Conservation (phyloP, 2,888 invertebrate species). For the Scelioninae gen. 1 region DNA sequence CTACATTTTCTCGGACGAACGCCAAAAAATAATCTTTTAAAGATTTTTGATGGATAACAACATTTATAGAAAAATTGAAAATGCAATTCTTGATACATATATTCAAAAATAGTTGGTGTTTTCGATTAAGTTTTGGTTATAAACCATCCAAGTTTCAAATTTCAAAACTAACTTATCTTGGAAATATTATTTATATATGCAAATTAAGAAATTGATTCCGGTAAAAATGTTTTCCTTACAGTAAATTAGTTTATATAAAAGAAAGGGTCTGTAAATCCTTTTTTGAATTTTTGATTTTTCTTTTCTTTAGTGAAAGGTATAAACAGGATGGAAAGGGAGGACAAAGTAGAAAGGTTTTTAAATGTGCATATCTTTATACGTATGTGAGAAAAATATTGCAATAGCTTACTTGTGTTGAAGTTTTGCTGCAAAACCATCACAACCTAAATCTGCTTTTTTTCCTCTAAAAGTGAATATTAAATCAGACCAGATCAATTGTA, state of each 20-base stretch:
- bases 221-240: not conserved
- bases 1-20: conserved; percentile 41
- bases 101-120: no score
- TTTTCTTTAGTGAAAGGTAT: conserved; percentile 58
- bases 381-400: conserved; percentile 51
- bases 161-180: no score
- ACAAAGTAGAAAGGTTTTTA: conserved; percentile 68
- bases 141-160: no score
- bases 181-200: no score
- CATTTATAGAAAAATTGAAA: no score
- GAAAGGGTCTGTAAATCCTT: conserved; percentile 9
- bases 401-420: conserved; percentile 27
- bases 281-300: conserved; percentile 36
- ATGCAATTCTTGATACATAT: no score
- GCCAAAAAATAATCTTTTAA: no score
- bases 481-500: not conserved
- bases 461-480: not conserved
- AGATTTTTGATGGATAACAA: no score
- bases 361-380: conserved; percentile 51
- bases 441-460: conserved; percentile 22
- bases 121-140: no score
- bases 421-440: conserved; percentile 33
- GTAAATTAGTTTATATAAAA: not conserved
- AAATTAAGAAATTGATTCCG: not conserved
- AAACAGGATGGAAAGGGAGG: conserved; percentile 61